A percentile compares a stretch with the other conserved stretches of the same genome.
Conservation (phyloP, 2,888 invertebrate species). For the Lacanobia oleracea region DNA sequence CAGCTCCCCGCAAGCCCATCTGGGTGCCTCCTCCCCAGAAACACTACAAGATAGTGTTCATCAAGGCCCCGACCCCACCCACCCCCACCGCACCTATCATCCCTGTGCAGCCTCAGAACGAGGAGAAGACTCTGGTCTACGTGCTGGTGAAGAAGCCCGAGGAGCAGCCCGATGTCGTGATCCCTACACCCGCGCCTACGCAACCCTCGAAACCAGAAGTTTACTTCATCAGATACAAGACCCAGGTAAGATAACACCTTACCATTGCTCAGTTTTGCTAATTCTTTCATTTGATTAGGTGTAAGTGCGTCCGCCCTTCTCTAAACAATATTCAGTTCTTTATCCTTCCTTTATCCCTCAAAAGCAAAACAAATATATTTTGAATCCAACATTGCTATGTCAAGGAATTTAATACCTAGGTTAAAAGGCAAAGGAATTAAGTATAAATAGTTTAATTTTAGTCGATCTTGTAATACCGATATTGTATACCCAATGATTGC, state of each 20-base stretch:
- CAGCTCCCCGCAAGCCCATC: slow-evolving; percentile 91
- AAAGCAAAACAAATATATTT: not conserved
- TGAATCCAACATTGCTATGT: not conserved
- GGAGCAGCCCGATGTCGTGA: slow-evolving; percentile 94
- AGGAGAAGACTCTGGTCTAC: slow-evolving; percentile 97
- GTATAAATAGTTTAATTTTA: not conserved
- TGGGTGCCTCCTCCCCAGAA: slow-evolving; percentile 92
- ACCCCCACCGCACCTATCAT: slow-evolving; percentile 91
- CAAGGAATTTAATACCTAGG: not conserved
- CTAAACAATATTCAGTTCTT: not conserved
- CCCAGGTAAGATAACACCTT: slow-evolving; percentile 91
- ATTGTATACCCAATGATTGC: not conserved
- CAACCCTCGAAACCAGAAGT: slow-evolving; percentile 97
- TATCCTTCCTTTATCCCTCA: not conserved
- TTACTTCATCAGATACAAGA: slow-evolving; percentile 97
- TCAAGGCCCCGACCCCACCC: slow-evolving; percentile 93
- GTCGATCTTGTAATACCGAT: slow-evolving; percentile 1
- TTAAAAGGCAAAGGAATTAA: slow-evolving; percentile 4
- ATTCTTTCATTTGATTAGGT: not conserved
- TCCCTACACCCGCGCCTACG: slow-evolving; percentile 95
- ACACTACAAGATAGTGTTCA: slow-evolving; percentile 96
- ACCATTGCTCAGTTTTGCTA: slow-evolving; percentile 2
- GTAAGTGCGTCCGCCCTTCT: not conserved
- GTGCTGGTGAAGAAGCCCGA: slow-evolving; percentile 97
- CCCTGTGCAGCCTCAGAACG: slow-evolving; percentile 94